Conservation (phyloP, 2,888 invertebrate species). For the Ophonus ardosiacus region DNA sequence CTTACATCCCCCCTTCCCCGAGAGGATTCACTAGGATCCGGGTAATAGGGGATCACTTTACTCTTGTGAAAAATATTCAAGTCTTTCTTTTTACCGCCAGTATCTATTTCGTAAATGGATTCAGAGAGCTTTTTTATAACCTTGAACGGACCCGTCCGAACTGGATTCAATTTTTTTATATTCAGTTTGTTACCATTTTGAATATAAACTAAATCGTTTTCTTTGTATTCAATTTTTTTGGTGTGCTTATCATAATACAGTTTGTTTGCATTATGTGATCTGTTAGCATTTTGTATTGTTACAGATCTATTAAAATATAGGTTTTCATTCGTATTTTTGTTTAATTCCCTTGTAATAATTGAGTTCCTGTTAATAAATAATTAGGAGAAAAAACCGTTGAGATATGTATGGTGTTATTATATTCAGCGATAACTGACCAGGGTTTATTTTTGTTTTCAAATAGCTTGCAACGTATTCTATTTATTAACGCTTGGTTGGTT, state of each 20-base stretch:
- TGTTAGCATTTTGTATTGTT: conserved; percentile 64
- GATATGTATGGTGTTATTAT: conserved; percentile 67
- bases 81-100: conserved; percentile 24
- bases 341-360: too few species aligned
- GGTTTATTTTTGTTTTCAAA: conserved; percentile 66
- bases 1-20: neutral
- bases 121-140: conserved; percentile 65
- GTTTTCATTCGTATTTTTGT: conserved; percentile 57
- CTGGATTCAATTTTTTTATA: conserved; percentile 65
- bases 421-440: conserved; percentile 66
- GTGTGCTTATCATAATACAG: conserved; percentile 64
- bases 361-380: conserved; percentile 66
- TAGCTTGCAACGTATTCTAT: neutral
- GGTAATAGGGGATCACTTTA: neutral
- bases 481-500: too few species aligned
- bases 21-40: too few species aligned
- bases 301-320: conserved; percentile 54
- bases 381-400: conserved; percentile 65
- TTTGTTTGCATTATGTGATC: conserved; percentile 64
- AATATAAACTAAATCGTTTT: conserved; percentile 65
- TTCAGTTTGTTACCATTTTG: conserved; percentile 65
- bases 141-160: conserved; percentile 61
- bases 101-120: conserved; percentile 62
- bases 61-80: neutral
- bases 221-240: conserved; percentile 61